Conservation (phyloP, 2,113 vertebrate genomes). For the Heteronetta atricapilla region DNA sequence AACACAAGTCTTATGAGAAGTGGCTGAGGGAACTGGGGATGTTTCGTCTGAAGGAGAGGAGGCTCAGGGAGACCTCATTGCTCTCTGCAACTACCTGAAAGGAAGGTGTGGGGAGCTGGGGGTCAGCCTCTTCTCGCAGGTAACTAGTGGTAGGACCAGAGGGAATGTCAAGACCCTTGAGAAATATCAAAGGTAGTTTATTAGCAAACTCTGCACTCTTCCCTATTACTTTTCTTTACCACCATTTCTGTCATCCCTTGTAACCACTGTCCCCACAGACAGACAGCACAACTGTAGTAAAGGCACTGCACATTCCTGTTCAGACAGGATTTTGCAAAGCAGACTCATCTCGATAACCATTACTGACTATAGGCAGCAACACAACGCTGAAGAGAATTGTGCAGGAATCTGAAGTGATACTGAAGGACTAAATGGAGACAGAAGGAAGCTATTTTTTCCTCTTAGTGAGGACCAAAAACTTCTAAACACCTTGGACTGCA, state of each 20-base stretch:
- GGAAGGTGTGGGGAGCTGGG: no score
- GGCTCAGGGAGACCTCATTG: no score
- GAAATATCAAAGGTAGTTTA: background rate
- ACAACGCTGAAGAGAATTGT: accelerated
- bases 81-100: no score
- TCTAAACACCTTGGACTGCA: background rate
- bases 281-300: accelerated
- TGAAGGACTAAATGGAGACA: background rate
- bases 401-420: background rate
- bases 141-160: no score
- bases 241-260: background rate
- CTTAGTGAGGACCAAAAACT: background rate
- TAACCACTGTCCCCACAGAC: background rate
- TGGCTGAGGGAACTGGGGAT: no score
- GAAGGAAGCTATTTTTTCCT: background rate
- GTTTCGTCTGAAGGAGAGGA: no score
- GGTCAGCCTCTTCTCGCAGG: no score
- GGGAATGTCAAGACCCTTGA: background rate
- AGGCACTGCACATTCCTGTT: background rate
- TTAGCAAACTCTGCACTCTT: background rate
- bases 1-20: no score
- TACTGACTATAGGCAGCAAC: background rate
- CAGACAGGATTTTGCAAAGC: background rate
- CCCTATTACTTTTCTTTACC: background rate
- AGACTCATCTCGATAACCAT: background rate